Conservation (phyloP, 92 coral and sea anemone species). For the Desmophyllum pertusum region DNA sequence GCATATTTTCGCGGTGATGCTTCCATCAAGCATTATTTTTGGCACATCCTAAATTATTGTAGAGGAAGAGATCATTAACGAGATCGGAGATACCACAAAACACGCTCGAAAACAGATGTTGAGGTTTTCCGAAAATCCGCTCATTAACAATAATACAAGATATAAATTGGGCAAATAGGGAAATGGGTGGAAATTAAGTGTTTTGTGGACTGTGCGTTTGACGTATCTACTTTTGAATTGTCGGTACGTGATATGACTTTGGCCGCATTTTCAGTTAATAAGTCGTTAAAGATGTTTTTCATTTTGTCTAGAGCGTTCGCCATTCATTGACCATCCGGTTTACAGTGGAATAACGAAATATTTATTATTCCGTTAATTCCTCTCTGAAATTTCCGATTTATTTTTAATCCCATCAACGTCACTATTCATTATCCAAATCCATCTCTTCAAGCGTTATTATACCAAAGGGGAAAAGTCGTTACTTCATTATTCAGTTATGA, state of each 20-base stretch:
- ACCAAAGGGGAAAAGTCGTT: not conserved
- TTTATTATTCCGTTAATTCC: not conserved
- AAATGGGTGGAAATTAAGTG: conserved; percentile 6
- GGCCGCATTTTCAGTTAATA: not conserved
- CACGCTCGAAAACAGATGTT: conserved; percentile 4
- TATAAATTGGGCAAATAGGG: conserved; percentile 4
- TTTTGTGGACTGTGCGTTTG: not conserved
- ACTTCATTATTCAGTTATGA: not conserved
- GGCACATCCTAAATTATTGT: conserved; percentile 12
- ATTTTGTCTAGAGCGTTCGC: not conserved
- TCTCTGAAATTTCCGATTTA: no score
- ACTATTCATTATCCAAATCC: not conserved
- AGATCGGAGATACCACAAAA: not conserved
- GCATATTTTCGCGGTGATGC: not conserved
- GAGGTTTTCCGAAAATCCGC: not conserved
- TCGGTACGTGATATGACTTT: not conserved
- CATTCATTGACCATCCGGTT: not conserved
- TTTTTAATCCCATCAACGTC: no score
- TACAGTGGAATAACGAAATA: not conserved
- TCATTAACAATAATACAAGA: not conserved
- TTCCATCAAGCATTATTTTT: not conserved
- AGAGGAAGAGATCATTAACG: conserved; percentile 7
- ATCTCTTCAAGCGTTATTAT: not conserved
- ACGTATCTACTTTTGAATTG: not conserved
- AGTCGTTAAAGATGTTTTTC: not conserved